phyloP scores from a whole-genome alignment of 2,888 invertebrate genomes.

The Agapostemon virescens region DNA sequence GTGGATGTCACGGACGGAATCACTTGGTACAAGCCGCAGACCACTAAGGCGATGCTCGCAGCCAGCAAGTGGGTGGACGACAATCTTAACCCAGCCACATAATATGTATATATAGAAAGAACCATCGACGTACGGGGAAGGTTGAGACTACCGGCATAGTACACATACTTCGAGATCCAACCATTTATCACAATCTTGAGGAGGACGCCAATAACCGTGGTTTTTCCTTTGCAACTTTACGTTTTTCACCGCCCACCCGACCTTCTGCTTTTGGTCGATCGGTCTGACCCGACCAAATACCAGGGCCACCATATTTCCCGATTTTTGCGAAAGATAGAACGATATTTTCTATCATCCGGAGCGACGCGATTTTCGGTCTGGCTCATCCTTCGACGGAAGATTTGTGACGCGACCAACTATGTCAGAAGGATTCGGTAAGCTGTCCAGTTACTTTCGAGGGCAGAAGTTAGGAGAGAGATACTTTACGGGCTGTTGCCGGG shows the following conservation, averaged over 20 bases:
- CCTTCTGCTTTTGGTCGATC: background rate
- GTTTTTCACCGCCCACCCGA: background rate
- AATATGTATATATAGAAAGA: conserved; percentile 2
- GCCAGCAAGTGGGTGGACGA: conserved; percentile 25
- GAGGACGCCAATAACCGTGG: conserved; percentile 7
- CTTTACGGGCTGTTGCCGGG: background rate
- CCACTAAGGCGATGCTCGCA: conserved; percentile 16
- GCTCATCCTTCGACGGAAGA: background rate
- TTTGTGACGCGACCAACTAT: background rate
- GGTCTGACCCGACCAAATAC: background rate
- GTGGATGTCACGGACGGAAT: conserved; percentile 18
- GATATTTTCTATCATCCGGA: background rate
- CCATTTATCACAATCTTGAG: conserved; percentile 12
- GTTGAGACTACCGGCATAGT: conserved; percentile 5
- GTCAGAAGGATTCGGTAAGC: conserved; percentile 7
- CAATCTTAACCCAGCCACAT: conserved; percentile 32
- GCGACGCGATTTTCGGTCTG: background rate
- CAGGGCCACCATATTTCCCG: conserved; percentile 3
- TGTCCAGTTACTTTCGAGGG: background rate
- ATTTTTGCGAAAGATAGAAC: conserved; percentile 2
- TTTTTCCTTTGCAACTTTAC: background rate
- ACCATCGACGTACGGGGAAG: background rate
- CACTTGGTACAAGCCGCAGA: background rate
- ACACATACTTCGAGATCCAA: background rate
- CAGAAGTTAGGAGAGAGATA: background rate